A percentile compares a stretch with the other conserved stretches of the same genome.
phyloP scores from a whole-genome alignment of 1,140 invertebrate species.

The Tetraneura akinire region DNA sequence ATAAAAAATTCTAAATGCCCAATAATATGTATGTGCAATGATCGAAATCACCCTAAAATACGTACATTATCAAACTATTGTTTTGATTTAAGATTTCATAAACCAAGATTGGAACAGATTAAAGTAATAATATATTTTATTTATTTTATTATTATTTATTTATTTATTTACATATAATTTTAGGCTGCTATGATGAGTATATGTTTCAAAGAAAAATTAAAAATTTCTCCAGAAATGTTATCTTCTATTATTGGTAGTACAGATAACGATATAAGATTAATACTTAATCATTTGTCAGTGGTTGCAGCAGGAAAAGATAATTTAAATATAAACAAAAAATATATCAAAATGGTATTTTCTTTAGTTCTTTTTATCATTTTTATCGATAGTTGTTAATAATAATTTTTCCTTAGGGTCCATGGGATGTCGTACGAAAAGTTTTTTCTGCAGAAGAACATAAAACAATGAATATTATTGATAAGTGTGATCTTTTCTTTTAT shows the following conservation, averaged over 20 bases:
- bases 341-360: slow-evolving; percentile 72
- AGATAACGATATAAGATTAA: slow-evolving; percentile 92
- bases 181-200: slow-evolving; percentile 86
- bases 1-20: slow-evolving; percentile 91
- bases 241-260: slow-evolving; percentile 83
- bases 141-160: slow-evolving; percentile 31
- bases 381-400: neutral
- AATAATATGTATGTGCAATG: slow-evolving; percentile 98
- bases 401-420: slow-evolving; percentile 70
- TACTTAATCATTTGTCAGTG: slow-evolving; percentile 84
- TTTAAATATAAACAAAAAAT: slow-evolving; percentile 68
- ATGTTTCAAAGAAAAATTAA: slow-evolving; percentile 88
- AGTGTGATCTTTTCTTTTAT: slow-evolving; percentile 91
- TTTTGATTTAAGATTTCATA: slow-evolving; percentile 85
- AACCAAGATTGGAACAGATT: slow-evolving; percentile 87
- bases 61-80: slow-evolving; percentile 91
- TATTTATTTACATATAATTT: slow-evolving; percentile 53
- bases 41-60: slow-evolving; percentile 92
- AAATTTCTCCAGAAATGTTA: slow-evolving; percentile 75
- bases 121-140: slow-evolving; percentile 64
- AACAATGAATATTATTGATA: slow-evolving; percentile 81
- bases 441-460: slow-evolving; percentile 83
- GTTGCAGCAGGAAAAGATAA: slow-evolving; percentile 64
- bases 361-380: neutral
- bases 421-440: slow-evolving; percentile 89